Conservation (phyloP, 2,797 vertebrate genomes). For the Eulemur rubriventer region DNA sequence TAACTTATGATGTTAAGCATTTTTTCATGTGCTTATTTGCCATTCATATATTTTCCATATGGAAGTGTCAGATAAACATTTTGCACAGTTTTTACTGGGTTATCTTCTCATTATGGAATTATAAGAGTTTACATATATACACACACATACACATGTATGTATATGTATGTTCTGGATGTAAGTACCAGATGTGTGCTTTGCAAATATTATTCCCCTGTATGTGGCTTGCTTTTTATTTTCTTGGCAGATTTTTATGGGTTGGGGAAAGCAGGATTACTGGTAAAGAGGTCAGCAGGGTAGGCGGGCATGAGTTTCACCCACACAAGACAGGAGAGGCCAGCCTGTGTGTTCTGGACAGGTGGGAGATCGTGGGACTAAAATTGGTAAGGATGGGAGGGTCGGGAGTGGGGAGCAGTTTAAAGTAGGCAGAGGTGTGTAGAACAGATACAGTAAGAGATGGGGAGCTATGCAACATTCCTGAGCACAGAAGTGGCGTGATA, state of each 20-base stretch:
- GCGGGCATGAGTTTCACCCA: background rate
- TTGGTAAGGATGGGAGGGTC: background rate
- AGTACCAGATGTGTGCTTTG: background rate
- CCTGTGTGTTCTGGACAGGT: rapidly evolving
- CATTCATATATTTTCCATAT: background rate
- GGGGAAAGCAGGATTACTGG: background rate
- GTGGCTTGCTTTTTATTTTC: background rate
- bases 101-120: background rate
- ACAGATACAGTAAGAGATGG: background rate
- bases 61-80: background rate
- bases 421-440: background rate
- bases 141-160: too few species aligned
- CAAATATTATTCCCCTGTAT: background rate
- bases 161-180: background rate
- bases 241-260: background rate
- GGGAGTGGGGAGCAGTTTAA: background rate
- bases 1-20: background rate
- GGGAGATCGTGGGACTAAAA: background rate
- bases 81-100: background rate
- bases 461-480: background rate
- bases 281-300: background rate
- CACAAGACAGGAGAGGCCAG: background rate
- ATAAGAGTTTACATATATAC: background rate
- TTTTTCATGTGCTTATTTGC: background rate
- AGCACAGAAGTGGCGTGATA: background rate